Evolutionary conservation across 2,888 invertebrate species (phyloP), one percentile per base, ranked within the genome.

Genomic region (Mycalesis mineus): DNA sequence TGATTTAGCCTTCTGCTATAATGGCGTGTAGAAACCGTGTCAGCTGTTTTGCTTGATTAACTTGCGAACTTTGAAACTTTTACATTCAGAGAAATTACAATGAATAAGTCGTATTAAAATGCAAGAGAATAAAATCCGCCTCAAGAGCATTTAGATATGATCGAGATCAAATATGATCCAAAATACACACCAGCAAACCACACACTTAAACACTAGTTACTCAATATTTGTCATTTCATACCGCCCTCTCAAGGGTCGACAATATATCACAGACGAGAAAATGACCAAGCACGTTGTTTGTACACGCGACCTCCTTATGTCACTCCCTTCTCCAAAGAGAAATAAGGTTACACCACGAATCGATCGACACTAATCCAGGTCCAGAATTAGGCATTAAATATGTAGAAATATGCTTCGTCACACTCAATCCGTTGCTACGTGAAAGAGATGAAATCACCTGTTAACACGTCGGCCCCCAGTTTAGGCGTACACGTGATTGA

Each of bases 401-500:
- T 52, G 31, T 39, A 51, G 13, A 55, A 61, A 58, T 55, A 55
- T 55, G 58, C 60, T 31, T 17, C 42, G 50, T 60, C 60, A 57
- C 60, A 54, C 57, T 48, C 39, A 42, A 41, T 57, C 57, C 44
- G 57, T 54, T 60, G 51, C 50, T 29, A 55, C 41, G 45, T 52
- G 52, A 62, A 57, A 63, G 53, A 60, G 56, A 58, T 61, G 57
- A 62, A 67, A 67, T 69, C 67, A 69, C 69, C 67, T 68, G 68
- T 64, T 65, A 67, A 66, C 60, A 54, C 62, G 63, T 63, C 62
- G 63, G 57, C 63, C 60, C 64, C 67, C 62, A 64, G 68, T 67
- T 68, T 62, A 57, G 61, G 57, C 64, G 40, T 55, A 51, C 50
- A 48, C 63, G 68, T 74, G 77, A 78, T 77, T 74, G 77, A 79